Evolutionary conservation across 2,797 vertebrate genomes (phyloP).

Genomic region (Mormyrops attenuatus): DNA sequence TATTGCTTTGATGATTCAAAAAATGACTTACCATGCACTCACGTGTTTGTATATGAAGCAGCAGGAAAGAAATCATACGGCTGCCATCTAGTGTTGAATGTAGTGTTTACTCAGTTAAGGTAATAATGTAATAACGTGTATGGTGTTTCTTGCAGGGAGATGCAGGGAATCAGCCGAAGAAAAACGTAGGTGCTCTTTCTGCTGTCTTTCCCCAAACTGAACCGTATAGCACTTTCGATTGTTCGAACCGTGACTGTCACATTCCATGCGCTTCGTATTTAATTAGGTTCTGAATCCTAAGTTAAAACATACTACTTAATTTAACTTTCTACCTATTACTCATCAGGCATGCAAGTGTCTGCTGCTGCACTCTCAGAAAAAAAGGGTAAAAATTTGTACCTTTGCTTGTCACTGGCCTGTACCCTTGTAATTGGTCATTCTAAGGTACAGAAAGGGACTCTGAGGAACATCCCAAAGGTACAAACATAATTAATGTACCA

Average conservation of each 20-base stretch:
- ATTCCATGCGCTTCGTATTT: background rate
- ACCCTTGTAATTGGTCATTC: background rate
- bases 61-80: conserved; percentile 29
- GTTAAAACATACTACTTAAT: background rate
- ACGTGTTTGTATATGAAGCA: background rate
- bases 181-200: conserved; percentile 58
- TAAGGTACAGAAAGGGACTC: background rate
- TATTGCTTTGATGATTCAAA: background rate
- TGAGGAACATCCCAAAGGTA: background rate
- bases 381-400: background rate
- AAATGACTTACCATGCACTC: background rate
- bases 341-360: background rate
- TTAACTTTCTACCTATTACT: background rate
- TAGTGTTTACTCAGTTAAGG: background rate
- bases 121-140: background rate
- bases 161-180: conserved; percentile 57
- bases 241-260: background rate
- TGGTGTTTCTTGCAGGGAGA: conserved; percentile 58
- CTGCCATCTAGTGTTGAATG: conserved; percentile 59
- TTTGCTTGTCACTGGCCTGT: background rate
- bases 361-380: background rate
- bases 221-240: background rate
- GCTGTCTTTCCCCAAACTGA: background rate
- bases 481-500: background rate
- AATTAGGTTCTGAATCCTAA: background rate